Evolutionary conservation across 1,140 invertebrate species (phyloP), one percentile per base, ranked within the genome.

Genomic region (Brachionus calyciflorus): DNA sequence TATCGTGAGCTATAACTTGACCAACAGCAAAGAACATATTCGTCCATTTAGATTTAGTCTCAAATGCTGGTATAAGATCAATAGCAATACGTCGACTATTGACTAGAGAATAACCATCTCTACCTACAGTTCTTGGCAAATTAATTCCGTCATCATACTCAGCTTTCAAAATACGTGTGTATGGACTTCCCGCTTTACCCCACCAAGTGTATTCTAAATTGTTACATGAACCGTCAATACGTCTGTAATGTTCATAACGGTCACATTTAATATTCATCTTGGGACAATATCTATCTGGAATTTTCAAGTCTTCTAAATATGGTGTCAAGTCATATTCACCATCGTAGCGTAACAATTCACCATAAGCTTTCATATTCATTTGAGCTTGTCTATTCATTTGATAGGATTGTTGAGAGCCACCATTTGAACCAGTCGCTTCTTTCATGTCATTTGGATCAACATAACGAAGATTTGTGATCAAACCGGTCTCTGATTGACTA

Each of bases 141-240:
- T 24, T 14, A 19, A 76, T 30, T 17, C 12, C 40, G 19, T 55
- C 49, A 48, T 89, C 88, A 84, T 96, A 96, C 79, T 89, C 88
- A 0, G 93, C 89, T 10, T 90, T 89, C n/a, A 94, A 80, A 3
- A 93, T 86, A 60, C 93, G 87, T 17, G 89, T 84, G 81, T 90
- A 92, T 3, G 90, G 88, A 19, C 90, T 90, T 84, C 92, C 89
- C 2, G 90, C 88, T 21, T 89, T 88, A 0, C 92, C 93, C 85
- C 88, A 91, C 1, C 84, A 84, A 5, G 89, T 88, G 79, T 91
- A 83, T 41, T 91, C 87, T 0, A 96, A 90, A 83, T 98, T 98
- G 82, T 94, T 94, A 82, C 93, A 94, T 40, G 87, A 88, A 0
- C 93, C 93, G 79, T 93, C 90, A 19, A 89, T 85, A 0, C 86